Percentiles rank a stretch among this genome's conserved stretches.
Evolutionary conservation across 2,113 vertebrate species (phyloP).

Genomic region (Aspiorhynchus laticeps): DNA sequence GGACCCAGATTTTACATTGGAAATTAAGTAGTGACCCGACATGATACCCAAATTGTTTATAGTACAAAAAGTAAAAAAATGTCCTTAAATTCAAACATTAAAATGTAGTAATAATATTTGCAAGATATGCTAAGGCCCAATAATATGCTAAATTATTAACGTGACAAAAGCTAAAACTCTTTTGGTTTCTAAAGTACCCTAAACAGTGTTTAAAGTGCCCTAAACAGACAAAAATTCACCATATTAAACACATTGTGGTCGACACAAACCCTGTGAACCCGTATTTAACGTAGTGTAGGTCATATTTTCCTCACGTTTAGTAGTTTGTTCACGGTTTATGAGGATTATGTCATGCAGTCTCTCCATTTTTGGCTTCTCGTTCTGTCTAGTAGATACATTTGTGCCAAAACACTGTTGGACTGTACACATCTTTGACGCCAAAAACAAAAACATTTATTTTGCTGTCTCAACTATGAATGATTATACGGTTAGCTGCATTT

Average conservation of each 20-base stretch:
- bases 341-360: background rate
- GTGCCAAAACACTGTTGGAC: background rate
- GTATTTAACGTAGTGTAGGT: background rate
- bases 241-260: slow-evolving; percentile 6
- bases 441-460: background rate
- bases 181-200: background rate
- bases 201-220: too few relatives aligned
- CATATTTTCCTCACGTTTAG: background rate
- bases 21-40: background rate
- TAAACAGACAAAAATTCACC: background rate
- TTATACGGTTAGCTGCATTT: background rate
- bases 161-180: background rate
- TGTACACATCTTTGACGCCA: background rate
- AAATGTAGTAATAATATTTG: background rate
- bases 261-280: background rate
- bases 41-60: background rate
- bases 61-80: background rate
- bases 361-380: background rate
- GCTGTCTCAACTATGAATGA: background rate
- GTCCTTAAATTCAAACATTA: slow-evolving; percentile 2
- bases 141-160: background rate
- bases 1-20: background rate
- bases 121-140: background rate
- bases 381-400: background rate
- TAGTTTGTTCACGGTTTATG: background rate